Evolutionary conservation across 2,888 invertebrate genomes (phyloP), one percentile per base, ranked within the genome.

Genomic region (Caradrina kadenii): DNA sequence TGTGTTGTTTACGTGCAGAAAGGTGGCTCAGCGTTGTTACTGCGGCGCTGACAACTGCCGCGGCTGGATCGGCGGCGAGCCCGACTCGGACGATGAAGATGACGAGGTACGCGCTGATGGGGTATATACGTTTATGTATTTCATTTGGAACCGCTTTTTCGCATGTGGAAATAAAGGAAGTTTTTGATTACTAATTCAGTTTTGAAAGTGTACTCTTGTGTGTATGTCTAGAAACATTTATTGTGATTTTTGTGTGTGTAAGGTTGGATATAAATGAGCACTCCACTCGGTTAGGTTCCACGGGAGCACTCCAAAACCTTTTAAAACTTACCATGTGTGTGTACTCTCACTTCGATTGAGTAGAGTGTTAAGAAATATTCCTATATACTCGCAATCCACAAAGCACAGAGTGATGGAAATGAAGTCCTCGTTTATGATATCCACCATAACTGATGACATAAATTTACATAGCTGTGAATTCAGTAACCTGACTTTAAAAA

Each of bases 1-100:
- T 82, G 73, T 80, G 62, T 84, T 83, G 74, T 85, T 82, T 83
- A 49, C 73, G 68, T 94, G 75, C 93, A 98, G 99, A 8, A 98
- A 99, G 93, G 98, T 98, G 90, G 99, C 99, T 0, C 99, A 99
- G 94, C 97, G 98, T 76, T 99, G 99, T 94, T 99, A 97, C 92
- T 99, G 99, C 92, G 99, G 98, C 82, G 97, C 99, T 0, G 89
- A 96, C 13, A 97, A 97, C 84, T 99, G 99, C 90, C 97, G 99
- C 31, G 99, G 99, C 0, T 99, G 98, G 98, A 98, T 99, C 76
- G 99, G 99, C 0, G 98, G 98, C 65, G 98, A 98, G 84, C 98
- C 98, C 0, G 97, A 98, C 82, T 92, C 93, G 0, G 93, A 95
- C 64, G 94, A 96, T 81, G 94, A 96, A 73, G 91, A 96, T 82